Base-by-base conservation (phyloP, 2,113 vertebrate species). In the Boulengeromyrus knoepffleri region DNA sequence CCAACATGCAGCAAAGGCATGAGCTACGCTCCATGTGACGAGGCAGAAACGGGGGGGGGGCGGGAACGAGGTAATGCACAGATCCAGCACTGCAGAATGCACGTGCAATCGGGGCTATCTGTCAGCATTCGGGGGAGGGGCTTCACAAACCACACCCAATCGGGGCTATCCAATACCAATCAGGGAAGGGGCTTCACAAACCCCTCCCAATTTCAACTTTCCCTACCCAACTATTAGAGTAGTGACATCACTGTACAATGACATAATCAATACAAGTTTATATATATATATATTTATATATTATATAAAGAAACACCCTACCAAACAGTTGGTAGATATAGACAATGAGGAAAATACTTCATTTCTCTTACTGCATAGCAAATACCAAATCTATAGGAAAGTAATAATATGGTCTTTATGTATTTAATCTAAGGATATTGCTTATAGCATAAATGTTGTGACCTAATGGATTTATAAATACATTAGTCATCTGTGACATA, bases 331-430 rank as follows among this genome's bases (percentile, higher is more conserved):
- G 90, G 92, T 85, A 70, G 19, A 88, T 88, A 92, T 91, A 91
- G 91, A 92, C 92, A 91, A 92, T 87, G 90, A 90, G 88, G 87
- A 92, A 88, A 93, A 93, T 90, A 92, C 93, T 92, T 88, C 45
- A 88, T 91, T 42, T 83, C 90, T 91, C 91, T 94, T 92, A 95
- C 96, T 96, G 96, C 95, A 96, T 96, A 96, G 95, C 93, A 93
- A 90, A 94, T 80, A 87, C 92, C 92, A 91, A 92, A 90, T 45
- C 91, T 89, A 91, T 15, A 74, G 89, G 88, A 93, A 91, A 80
- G 66, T 12, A 31, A 83, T 58, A 31, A 58, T 31, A 62, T 92
- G 89, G 77, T 89, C 80, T 90, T 92, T 90, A 90, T 93, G 74
- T 93, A 53, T 90, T 90, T 89, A 91, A 91, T 89, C 21, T 90